Conservation (phyloP, 2,113 vertebrate genomes). For the Notechis scutatus region DNA sequence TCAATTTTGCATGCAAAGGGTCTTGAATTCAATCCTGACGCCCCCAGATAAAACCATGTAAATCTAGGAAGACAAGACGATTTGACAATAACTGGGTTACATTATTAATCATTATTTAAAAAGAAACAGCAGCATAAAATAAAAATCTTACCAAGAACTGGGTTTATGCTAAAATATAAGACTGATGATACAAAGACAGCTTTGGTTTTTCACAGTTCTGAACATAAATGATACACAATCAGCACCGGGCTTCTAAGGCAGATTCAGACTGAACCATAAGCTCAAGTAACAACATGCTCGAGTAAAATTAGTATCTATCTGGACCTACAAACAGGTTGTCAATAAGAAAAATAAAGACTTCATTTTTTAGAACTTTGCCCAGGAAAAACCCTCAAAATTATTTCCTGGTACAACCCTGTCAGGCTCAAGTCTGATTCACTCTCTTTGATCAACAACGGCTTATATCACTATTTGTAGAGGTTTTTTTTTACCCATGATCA, state of each 20-base stretch:
- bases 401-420: background rate
- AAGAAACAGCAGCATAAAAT: background rate
- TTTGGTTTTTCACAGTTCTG: background rate
- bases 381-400: background rate
- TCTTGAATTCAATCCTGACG: background rate
- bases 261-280: background rate
- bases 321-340: background rate
- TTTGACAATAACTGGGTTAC: background rate
- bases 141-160: background rate
- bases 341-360: background rate
- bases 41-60: background rate
- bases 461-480: background rate
- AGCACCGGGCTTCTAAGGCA: background rate
- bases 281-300: background rate
- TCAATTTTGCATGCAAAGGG: background rate
- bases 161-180: background rate
- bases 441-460: background rate
- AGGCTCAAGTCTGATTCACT: background rate
- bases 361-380: background rate
- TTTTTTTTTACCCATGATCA: background rate
- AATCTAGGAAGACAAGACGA: background rate
- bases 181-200: background rate
- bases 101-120: background rate
- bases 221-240: background rate
- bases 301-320: background rate